A percentile compares a stretch with the other conserved stretches of the same genome.
These are phyloP conservation scores for Pseudomyrmex pallidus DNA, from an alignment of 1,140 invertebrate species.

Conservation along the genomic window DNA sequence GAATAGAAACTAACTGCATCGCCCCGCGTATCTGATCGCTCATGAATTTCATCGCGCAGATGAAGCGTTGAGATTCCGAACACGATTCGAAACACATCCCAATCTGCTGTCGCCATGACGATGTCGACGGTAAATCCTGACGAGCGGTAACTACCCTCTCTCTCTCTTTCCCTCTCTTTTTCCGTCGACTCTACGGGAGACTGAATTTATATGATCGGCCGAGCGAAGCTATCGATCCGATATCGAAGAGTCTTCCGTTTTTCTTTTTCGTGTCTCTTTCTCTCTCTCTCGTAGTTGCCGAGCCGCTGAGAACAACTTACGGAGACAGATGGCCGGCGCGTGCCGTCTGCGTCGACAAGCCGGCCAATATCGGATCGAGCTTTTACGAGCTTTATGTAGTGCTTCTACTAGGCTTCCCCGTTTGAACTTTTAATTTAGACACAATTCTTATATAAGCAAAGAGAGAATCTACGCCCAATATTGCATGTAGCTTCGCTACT, in stretches of 20 bases:
- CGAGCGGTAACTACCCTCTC: constrained; percentile 50
- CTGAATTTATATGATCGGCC: constrained; percentile 60
- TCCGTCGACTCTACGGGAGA: background rate
- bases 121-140: constrained; percentile 52
- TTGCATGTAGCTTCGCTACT: too few relatives aligned
- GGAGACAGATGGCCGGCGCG: constrained; percentile 75
- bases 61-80: constrained; percentile 46
- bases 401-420: background rate
- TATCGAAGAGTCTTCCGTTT: constrained; percentile 50
- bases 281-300: constrained; percentile 60
- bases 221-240: constrained; percentile 10
- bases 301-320: constrained; percentile 53
- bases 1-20: constrained; percentile 11
- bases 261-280: constrained; percentile 53
- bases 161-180: background rate
- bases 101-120: constrained; percentile 54
- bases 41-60: constrained; percentile 53
- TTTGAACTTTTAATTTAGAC: background rate
- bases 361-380: constrained; percentile 66
- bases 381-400: constrained; percentile 1
- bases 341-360: constrained; percentile 75
- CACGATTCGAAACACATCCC: constrained; percentile 51
- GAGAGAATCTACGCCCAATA: too few relatives aligned
- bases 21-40: constrained; percentile 39
- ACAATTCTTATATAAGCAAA: too few relatives aligned